A percentile compares a stretch with the other conserved stretches of the same genome.
Conservation (phyloP, 2,797 vertebrate genomes). For the Oophaga sylvatica region DNA sequence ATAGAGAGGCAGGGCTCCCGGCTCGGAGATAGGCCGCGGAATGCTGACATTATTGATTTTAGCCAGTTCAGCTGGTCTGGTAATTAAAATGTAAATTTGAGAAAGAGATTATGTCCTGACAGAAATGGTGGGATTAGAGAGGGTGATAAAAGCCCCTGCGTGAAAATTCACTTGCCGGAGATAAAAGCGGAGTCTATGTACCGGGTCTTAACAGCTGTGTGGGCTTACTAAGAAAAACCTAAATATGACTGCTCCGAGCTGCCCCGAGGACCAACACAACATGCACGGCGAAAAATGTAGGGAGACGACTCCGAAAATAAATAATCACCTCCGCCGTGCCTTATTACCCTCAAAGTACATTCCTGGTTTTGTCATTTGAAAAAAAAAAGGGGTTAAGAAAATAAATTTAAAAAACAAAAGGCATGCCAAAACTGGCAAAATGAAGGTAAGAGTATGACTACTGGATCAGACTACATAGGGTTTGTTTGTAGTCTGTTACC, state of each 20-base stretch:
- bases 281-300: not conserved
- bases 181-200: conserved; percentile 67
- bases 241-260: conserved; percentile 65
- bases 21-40: conserved; percentile 74
- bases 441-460: not conserved
- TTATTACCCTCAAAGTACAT: no score
- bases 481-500: not conserved
- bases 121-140: conserved; percentile 90
- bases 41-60: conserved; percentile 93
- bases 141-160: conserved; percentile 87
- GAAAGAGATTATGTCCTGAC: conserved; percentile 97
- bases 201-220: conserved; percentile 67
- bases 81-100: conserved; percentile 99
- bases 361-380: no score
- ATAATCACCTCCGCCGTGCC: no score
- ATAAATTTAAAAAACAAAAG: not conserved
- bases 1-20: conserved; percentile 77
- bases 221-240: conserved; percentile 67
- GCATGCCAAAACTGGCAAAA: not conserved
- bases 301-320: not conserved
- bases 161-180: conserved; percentile 75
- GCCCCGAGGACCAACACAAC: not conserved
- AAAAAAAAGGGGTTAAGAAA: no score
- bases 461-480: not conserved
- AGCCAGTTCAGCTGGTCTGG: conserved; percentile 92